A percentile compares a stretch with the other conserved stretches of the same genome.
phyloP scores from a whole-genome alignment of 2,888 invertebrate species.

The Hydroisotoma schaefferi region DNA sequence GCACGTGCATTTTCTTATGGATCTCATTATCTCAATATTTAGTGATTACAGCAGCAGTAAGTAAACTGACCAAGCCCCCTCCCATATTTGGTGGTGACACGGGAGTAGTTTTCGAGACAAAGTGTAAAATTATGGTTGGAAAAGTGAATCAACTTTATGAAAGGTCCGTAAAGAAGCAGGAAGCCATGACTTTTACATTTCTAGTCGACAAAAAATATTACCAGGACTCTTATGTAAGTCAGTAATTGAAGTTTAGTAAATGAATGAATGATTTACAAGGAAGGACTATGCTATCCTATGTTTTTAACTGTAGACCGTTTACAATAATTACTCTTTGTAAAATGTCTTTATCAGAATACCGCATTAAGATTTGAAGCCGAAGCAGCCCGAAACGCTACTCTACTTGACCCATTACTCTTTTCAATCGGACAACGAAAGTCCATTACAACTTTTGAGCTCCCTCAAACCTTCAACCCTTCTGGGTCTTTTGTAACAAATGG shows the following conservation, averaged over 20 bases:
- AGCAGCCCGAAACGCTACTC: conserved; percentile 2
- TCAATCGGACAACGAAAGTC: conserved; percentile 19
- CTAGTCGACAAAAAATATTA: conserved; percentile 16
- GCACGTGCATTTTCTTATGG: too few relatives aligned
- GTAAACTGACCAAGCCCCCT: too few relatives aligned
- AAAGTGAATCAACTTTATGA: conserved; percentile 15
- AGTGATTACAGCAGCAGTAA: too few relatives aligned
- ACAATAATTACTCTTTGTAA: not conserved
- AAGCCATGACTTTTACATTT: conserved; percentile 16
- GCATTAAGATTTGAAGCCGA: conserved; percentile 35
- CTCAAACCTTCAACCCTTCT: conserved; percentile 12
- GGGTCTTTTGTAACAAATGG: too few relatives aligned
- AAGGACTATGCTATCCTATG: too few relatives aligned
- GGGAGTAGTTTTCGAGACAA: not conserved
- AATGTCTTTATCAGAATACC: conserved; percentile 24
- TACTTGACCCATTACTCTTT: conserved; percentile 25
- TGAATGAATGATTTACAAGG: not conserved
- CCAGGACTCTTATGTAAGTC: conserved; percentile 23
- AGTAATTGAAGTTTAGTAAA: not conserved
- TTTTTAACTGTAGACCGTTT: not conserved
- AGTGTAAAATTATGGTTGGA: conserved; percentile 3
- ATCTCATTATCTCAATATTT: too few relatives aligned
- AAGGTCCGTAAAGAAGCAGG: conserved; percentile 1
- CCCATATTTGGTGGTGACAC: not conserved
- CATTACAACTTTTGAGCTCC: conserved; percentile 27